Evolutionary conservation across 2,113 vertebrate genomes (phyloP), one percentile per base, ranked within the genome.

Genomic region (Genyomyrus donnyi): DNA sequence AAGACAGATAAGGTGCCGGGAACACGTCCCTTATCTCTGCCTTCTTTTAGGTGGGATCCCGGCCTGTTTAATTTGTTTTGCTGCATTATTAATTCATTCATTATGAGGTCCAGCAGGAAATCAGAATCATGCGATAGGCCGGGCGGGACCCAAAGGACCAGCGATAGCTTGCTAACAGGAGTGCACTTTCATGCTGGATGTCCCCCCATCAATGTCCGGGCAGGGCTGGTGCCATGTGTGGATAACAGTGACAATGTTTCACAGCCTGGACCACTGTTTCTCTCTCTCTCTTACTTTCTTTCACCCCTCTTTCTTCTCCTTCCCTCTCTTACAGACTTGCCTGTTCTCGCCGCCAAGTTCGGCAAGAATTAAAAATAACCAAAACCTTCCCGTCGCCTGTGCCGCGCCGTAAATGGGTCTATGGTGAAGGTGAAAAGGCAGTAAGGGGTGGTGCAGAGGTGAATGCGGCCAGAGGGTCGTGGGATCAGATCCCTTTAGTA

Each of bases 31-130:
- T 80, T 80, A 80, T 80, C 74, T 42, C 31, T 39, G 31, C 21
- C 48, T 85, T 56, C 42, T 56, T 62, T 58, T 53, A 42, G 46
- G 53, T 58, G 77, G 31, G 42, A 89, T 46, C 31, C 42, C 24
- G 49, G 46, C 10, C 70, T 5, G 24, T n/a, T 83, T 31, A 87
- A 45, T 45, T 11, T 46, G 49, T 35, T 80, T 80, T 89, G 21
- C 70, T 53, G 45, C 74, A 35, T 84, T 89, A 84, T 89, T 52
- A 31, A 89, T 89, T 77, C 52, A 84, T 89, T 84, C 74, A 89
- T 89, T 80, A 53, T 31, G 77, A 45, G 74, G 49, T 89, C 48
- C 74, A 83, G 88, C 48, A 84, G 70, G 35, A 83, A 83, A 83
- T 89, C 70, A 83, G 77, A 56, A 74, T 84, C 31, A 56, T n/a